phyloP scores from a whole-genome alignment of 2,113 vertebrate species.

The Rhodinocichla rosea region DNA sequence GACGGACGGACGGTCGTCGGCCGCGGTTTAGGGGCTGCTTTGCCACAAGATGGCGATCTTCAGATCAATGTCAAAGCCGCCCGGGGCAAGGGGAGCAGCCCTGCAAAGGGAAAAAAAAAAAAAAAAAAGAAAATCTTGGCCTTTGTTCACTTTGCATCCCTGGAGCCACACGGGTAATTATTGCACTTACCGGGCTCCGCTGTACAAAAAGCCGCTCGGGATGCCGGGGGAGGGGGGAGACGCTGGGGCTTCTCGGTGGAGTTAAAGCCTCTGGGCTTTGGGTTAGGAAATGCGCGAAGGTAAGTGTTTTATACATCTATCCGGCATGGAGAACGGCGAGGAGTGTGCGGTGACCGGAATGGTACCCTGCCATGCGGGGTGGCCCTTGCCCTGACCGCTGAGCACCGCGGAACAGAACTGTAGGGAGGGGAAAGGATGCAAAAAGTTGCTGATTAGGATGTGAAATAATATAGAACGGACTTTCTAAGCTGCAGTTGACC shows the following conservation, averaged over 20 bases:
- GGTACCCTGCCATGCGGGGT: background rate
- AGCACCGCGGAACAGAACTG: background rate
- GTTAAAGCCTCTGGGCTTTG: background rate
- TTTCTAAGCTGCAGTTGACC: background rate
- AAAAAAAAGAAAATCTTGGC: constrained; percentile 60
- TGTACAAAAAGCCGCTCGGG: background rate
- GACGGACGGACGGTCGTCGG: background rate
- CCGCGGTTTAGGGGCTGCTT: background rate
- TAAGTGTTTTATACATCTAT: constrained; percentile 60
- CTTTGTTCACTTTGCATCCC: constrained; percentile 79
- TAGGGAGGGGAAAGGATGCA: background rate
- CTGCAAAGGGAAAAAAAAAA: background rate
- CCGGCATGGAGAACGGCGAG: background rate
- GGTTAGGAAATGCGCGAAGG: constrained; percentile 56
- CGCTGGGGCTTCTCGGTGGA: background rate
- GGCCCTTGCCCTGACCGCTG: background rate
- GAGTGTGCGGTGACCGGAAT: background rate
- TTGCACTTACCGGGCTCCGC: constrained; percentile 57
- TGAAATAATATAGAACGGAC: background rate
- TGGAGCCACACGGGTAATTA: constrained; percentile 71
- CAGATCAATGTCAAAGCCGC: constrained; percentile 99
- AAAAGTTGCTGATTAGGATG: background rate
- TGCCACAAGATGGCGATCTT: constrained; percentile 92
- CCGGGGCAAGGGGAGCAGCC: constrained; percentile 59
- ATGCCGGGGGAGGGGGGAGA: background rate